Percentiles rank a stretch among this genome's conserved stretches.
These are phyloP conservation scores for Menidia beryllina DNA, from an alignment of 2,113 vertebrate genomes.

Conservation along the genomic window DNA sequence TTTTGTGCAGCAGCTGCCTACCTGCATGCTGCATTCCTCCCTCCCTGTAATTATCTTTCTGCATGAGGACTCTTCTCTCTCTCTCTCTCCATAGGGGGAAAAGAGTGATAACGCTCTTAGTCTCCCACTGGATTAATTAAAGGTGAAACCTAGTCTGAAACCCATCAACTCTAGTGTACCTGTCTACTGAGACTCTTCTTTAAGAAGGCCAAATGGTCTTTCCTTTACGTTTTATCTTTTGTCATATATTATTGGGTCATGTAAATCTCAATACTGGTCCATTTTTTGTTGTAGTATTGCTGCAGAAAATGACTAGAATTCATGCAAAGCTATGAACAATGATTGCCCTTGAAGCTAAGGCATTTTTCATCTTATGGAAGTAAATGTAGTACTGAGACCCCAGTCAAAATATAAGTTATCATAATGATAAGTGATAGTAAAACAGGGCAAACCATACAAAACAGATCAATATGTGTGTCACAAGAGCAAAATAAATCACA, in stretches of 20 bases:
- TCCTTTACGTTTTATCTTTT: not conserved
- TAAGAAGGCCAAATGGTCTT: conserved; percentile 3
- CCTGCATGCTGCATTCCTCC: conserved; percentile 3
- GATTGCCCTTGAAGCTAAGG: no score
- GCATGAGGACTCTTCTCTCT: conserved; percentile 31
- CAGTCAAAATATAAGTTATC: no score
- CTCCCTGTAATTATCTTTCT: conserved; percentile 54
- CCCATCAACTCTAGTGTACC: not conserved
- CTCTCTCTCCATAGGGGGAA: conserved; percentile 17
- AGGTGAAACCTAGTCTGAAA: conserved; percentile 35
- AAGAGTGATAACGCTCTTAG: conserved; percentile 37
- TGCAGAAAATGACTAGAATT: no score
- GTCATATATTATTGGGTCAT: not conserved
- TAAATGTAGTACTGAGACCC: no score
- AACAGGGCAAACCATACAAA: no score
- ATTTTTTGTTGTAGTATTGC: not conserved
- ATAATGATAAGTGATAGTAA: no score
- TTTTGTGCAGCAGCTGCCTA: conserved; percentile 23
- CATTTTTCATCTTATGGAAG: no score
- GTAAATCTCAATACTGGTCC: no score
- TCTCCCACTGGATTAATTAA: conserved; percentile 57
- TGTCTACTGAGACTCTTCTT: not conserved
- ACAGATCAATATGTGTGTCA: no score
- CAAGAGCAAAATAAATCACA: no score
- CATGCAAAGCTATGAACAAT: no score